Conservation (phyloP, 2,797 vertebrate genomes). For the Sphenodon punctatus region DNA sequence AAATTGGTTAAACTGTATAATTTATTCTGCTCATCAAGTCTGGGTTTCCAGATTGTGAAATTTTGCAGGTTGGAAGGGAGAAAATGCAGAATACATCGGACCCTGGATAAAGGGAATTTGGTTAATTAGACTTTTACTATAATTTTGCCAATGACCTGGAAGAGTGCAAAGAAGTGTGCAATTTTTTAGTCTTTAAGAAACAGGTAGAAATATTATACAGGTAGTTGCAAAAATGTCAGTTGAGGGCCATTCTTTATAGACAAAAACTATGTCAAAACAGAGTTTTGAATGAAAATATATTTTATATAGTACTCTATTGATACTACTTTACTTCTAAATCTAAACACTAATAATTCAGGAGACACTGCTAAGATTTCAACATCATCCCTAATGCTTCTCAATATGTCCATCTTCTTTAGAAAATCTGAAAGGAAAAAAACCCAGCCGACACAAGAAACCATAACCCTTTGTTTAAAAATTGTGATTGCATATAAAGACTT, state of each 20-base stretch:
- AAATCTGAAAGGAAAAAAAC: background rate
- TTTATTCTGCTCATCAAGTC: no score
- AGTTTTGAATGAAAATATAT: background rate
- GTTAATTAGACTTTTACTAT: no score
- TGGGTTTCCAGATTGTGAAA: no score
- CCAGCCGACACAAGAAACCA: background rate
- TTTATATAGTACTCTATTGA: background rate
- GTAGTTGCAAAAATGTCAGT: background rate
- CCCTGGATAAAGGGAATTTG: no score
- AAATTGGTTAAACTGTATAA: no score
- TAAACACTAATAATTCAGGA: fast-evolving
- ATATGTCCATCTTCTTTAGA: background rate
- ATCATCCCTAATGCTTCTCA: background rate
- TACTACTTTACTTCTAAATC: background rate
- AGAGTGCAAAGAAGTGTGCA: background rate
- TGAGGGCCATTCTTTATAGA: background rate
- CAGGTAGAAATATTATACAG: background rate
- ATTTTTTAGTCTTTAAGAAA: background rate
- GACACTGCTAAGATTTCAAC: background rate
- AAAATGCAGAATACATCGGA: no score
- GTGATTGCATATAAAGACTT: no score
- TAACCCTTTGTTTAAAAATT: background rate
- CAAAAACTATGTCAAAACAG: background rate
- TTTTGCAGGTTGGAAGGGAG: no score
- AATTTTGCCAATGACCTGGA: background rate